Percentiles rank a stretch among this genome's conserved stretches.
phyloP scores from a whole-genome alignment of 2,113 vertebrate genomes.

The Corapipo altera region DNA sequence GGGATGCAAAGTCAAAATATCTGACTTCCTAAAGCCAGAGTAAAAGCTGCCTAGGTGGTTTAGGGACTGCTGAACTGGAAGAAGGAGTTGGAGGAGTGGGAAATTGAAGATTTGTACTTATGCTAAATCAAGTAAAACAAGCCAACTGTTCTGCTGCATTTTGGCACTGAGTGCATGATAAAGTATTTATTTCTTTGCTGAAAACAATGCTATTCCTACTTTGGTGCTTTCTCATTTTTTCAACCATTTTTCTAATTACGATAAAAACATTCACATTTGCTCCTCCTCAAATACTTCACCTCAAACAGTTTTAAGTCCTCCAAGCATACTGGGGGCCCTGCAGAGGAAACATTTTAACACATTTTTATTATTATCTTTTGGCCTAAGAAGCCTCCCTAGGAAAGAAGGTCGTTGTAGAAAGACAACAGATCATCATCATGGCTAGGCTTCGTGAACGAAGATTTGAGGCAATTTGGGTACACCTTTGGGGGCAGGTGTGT shows the following conservation, averaged over 20 bases:
- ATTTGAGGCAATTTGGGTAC: too few species aligned
- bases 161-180: background rate
- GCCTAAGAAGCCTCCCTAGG: background rate
- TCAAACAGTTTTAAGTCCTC: background rate
- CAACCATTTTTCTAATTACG: background rate
- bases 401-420: background rate
- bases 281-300: background rate
- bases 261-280: background rate
- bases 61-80: background rate
- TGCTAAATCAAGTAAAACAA: background rate
- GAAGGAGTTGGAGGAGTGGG: background rate
- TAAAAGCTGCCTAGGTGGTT: background rate
- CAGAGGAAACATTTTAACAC: background rate
- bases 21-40: background rate
- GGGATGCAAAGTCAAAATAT: background rate
- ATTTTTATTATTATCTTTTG: background rate
- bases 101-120: background rate
- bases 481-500: too few species aligned
- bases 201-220: background rate
- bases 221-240: background rate
- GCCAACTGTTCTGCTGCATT: background rate
- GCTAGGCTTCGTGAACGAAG: too few species aligned
- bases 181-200: background rate
- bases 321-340: background rate
- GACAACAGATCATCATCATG: background rate